Base-by-base conservation (phyloP, 1,140 invertebrate genomes). In the Oryctes rhinoceros region DNA sequence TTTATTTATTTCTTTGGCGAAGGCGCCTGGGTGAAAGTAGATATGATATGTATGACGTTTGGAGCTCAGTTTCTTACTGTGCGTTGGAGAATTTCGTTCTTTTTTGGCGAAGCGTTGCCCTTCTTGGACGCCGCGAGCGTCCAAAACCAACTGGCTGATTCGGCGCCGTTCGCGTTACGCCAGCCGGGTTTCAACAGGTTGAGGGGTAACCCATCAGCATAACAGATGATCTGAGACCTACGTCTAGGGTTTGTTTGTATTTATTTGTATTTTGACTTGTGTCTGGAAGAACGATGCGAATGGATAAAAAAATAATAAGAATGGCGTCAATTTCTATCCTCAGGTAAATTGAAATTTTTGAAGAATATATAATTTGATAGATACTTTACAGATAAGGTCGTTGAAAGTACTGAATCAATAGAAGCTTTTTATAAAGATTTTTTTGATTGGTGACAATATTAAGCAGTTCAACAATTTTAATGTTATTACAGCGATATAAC, bases 151-250 rank as follows among this genome's bases (percentile, higher is more conserved):
- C 79, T 80, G 74, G 65, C 49, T 65, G 49, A 49, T 39, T 35
- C 67, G 78, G 79, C 79, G 81, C 44, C 80, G 80, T 76, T 74
- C 48, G 37, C 78, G 80, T 78, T 67, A 20, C 65, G 30, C 81
- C 59, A 78, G 62, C 81, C 81, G 71, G 83, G 83, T 80, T 81
- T 84, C 83, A 84, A 84, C 83, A 84, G 83, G 83, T 84, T 84
- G 81, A 81, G 82, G 82, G 79, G 79, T 81, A 79, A 77, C 65
- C 65, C 11, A 67, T 13, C 49, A 13, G 49, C 65, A 35, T 67
- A 67, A 67, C 65, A 67, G 65, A 24, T 67, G 65, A 67, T 67
- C 65, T 67, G 65, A 67, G 65, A 67, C 65, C 5, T 67, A 67
- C 65, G 65, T 67, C 65, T 67, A 4, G n/a, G 65, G 11, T 67